Evolutionary conservation across 2,113 vertebrate genomes (phyloP).

Genomic region (Globicephala melas): DNA sequence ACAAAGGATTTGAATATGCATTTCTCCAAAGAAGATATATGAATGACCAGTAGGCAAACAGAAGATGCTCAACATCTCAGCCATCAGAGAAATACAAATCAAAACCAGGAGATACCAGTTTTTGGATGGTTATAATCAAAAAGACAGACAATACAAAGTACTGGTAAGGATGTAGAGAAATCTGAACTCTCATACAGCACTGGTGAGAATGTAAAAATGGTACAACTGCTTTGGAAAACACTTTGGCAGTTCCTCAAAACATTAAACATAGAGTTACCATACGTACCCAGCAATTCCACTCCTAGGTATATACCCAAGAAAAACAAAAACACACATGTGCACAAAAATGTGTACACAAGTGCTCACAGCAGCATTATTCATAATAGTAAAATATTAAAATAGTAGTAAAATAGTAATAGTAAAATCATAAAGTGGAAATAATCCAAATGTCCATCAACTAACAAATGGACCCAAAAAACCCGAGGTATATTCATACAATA

Average conservation of each 20-base stretch:
- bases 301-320: not conserved
- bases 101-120: not conserved
- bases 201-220: not conserved
- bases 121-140: not conserved
- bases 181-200: not conserved
- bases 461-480: not conserved
- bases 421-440: not conserved
- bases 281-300: not conserved
- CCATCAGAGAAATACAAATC: not conserved
- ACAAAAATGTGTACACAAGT: not conserved
- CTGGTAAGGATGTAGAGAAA: not conserved
- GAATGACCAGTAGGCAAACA: not conserved
- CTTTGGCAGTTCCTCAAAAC: not conserved
- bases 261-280: not conserved
- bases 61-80: not conserved
- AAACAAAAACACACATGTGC: not conserved
- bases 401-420: not conserved
- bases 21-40: not conserved
- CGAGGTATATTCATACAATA: accelerated
- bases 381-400: not conserved
- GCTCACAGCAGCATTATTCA: not conserved
- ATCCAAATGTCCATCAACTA: not conserved
- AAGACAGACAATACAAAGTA: not conserved
- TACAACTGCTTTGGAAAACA: not conserved
- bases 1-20: not conserved